Evolutionary conservation across 2,797 vertebrate species (phyloP), one percentile per base, ranked within the genome.

Genomic region (Tangara arthus): DNA sequence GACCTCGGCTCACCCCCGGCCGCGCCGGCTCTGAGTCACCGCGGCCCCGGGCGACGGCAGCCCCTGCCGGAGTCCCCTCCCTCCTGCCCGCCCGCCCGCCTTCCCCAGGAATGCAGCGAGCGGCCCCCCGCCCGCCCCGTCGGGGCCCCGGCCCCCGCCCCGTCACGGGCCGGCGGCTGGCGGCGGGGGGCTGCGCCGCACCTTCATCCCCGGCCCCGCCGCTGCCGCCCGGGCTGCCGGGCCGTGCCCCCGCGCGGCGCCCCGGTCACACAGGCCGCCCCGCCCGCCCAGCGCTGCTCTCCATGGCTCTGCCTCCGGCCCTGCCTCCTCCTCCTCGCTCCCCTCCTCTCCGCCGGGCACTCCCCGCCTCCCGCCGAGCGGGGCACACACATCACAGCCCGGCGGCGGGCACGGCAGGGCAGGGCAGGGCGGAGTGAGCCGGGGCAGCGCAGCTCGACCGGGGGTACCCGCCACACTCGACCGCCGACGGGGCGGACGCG

Each of bases 281-380:
- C 81, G 47, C 82, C 75, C 39, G 55, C 90, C 68, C 46, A 64
- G 80, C 56, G 75, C 76, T 2, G 92, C 89, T 91, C 68, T 69
- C 95, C 94, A 79, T 86, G 89, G 94, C 96, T 83, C 97, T 87
- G 75, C 76, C 73, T 73, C 73, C 83, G 6, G 94, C 90, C 89
- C 76, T 82, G 69, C 92, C 69, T 61, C 65, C 87, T n/a, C 76
- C 70, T 65, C 92, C 68, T 61, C 79, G 46, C 61, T 73, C 77
- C 57, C 91, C 87, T 65, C 93, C 87, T 65, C 91, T 71, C 77
- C 34, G 65, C 68, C 83, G n/a, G 60, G 71, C 71, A 49, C 66
- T 91, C 85, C 71, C 85, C 77, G 60, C 35, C 91, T 85, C 87
- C 83, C 55, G 44, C 91, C 72, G 52, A 34, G 59, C 41, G 59